Evolutionary conservation across 2,113 vertebrate genomes (phyloP).

Genomic region (Zosterops pallidus): DNA sequence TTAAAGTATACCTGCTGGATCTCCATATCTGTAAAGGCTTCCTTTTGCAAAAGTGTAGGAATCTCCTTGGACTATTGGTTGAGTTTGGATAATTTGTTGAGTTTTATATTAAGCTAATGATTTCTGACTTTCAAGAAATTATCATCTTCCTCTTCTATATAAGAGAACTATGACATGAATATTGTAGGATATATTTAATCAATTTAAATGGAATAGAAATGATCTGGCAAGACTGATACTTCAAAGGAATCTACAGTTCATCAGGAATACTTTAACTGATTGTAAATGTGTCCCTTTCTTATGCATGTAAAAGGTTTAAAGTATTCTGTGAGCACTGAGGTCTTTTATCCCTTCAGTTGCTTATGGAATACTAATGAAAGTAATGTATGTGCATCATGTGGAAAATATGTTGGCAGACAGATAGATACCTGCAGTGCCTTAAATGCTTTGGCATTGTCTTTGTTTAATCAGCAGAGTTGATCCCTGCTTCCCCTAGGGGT

Average conservation of each 20-base stretch:
- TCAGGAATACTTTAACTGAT: conserved; percentile 24
- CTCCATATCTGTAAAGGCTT: not conserved
- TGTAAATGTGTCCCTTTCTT: conserved; percentile 25
- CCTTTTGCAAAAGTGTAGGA: not conserved
- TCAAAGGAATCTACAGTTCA: conserved; percentile 6
- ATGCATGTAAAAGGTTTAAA: not conserved
- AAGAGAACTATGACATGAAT: not conserved
- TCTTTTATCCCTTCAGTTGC: conserved; percentile 6
- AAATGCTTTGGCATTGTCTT: conserved; percentile 41
- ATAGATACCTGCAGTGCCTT: conserved; percentile 55
- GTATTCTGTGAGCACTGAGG: not conserved
- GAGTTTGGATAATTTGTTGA: not conserved
- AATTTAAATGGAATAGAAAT: not conserved
- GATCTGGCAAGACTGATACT: not conserved
- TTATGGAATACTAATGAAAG: conserved; percentile 44
- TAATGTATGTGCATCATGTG: conserved; percentile 39
- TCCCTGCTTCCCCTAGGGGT: conserved; percentile 20
- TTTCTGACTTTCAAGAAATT: not conserved
- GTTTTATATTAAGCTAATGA: not conserved
- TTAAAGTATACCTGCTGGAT: not conserved
- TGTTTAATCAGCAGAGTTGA: conserved; percentile 1
- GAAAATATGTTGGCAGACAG: conserved; percentile 57
- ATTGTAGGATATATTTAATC: not conserved
- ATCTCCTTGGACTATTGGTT: not conserved
- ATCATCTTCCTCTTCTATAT: not conserved